Base-by-base conservation (phyloP, 2,888 invertebrate species). In the Drosophila mimica region DNA sequence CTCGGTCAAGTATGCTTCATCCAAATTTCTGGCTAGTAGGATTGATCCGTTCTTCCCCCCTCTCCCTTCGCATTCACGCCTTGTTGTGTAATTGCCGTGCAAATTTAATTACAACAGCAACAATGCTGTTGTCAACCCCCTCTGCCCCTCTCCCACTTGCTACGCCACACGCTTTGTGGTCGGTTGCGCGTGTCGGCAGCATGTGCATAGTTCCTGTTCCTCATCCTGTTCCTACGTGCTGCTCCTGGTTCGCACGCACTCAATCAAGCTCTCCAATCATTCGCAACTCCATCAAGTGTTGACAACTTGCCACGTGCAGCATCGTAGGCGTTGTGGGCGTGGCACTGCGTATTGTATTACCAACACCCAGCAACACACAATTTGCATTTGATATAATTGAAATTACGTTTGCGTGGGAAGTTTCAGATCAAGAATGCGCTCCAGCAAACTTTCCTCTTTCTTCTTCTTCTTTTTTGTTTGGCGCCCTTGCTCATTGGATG, bases 71-170 rank as follows among this genome's bases (percentile, higher is more conserved):
- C 6, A 43, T n/a, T 20, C 8, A 46, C 38, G 28, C 34, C 53
- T 77, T 70, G 66, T 83, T 84, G 90, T 92, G 91, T 92, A 93
- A 93, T 93, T 92, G 91, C 92, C 92, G 93, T 93, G 92, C 82
- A 93, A 93, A 93, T 93, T 93, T 93, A 93, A 93, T 93, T 93
- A 93, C 91, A 84, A 56, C 81, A 70, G 85, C 74, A 77, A 73
- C 73, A 64, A 15, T 40, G 40, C 11, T 15, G 38, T 28, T 38
- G 8, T 15, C 17, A 17, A 17, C 28, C 20, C 31, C 20, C 17
- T 25, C 28, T 5, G 17, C 4, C 8, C 7, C 36, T 8, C 31
- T 17, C 20, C n/a, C 52, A n/a, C 28, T 17, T 6, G 13, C 13
- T 13, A 30, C 30, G 56, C 33, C 20, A 11, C 54, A 7, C 17